Evolutionary conservation across 1,140 invertebrate species (phyloP).

Genomic region (Bombus turneri): DNA sequence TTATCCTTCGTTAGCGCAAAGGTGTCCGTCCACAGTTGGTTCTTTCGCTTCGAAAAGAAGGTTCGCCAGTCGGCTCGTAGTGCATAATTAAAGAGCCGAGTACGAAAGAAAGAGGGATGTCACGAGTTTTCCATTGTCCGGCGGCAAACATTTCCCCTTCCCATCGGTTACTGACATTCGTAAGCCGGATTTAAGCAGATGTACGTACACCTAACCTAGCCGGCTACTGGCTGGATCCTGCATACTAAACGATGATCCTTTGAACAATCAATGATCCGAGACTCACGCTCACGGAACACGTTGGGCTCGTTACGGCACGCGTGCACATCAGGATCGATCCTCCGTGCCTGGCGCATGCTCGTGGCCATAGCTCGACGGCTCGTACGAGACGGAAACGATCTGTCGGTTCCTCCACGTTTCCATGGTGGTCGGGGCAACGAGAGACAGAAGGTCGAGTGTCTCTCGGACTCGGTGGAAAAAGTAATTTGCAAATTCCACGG

Average conservation of each 20-base stretch:
- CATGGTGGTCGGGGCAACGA: not conserved
- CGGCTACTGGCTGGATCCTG: conserved; percentile 33
- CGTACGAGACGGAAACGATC: conserved; percentile 27
- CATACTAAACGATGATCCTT: conserved; percentile 59
- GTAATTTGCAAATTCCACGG: conserved; percentile 46
- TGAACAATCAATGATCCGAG: conserved; percentile 64
- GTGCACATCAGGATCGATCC: conserved; percentile 53
- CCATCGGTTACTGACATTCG: conserved; percentile 22
- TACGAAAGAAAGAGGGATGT: not conserved
- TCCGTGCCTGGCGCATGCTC: not conserved
- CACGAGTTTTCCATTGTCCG: conserved; percentile 44
- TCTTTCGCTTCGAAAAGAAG: not conserved
- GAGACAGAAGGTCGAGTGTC: not conserved
- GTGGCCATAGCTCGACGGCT: too few relatives aligned
- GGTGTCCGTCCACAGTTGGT: not conserved
- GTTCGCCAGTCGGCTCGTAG: not conserved
- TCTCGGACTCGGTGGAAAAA: conserved; percentile 28
- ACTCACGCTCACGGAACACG: conserved; percentile 42
- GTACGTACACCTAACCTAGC: conserved; percentile 39
- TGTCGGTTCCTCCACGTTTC: conserved; percentile 3
- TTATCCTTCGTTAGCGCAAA: not conserved
- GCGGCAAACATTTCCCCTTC: not conserved
- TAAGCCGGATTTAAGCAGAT: conserved; percentile 58
- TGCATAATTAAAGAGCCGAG: conserved; percentile 35
- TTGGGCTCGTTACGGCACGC: conserved; percentile 39